Base-by-base conservation (phyloP, 2,888 invertebrate genomes). In the Phortica okadai region DNA sequence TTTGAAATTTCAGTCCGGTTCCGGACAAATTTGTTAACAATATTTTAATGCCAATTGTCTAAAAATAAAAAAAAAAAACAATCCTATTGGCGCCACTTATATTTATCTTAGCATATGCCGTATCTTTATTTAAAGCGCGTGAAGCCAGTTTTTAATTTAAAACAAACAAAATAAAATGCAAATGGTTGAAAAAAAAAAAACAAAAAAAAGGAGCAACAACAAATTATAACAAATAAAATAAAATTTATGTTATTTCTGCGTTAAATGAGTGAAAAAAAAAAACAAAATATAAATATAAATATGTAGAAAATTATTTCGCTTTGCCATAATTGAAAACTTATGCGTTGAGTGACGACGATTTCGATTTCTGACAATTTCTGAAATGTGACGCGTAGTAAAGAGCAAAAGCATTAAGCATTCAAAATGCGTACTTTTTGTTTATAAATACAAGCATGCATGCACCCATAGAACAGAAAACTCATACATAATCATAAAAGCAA, bases 361-460 rank as follows among this genome's bases (percentile, higher is more conserved):
- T 42, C 6, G 66, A 42, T 66, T 41, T 66, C 42, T 54, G 54
- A 54, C 54, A 59, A 59, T 59, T 54, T 50, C 14, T 54, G 44
- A 44, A 69, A 69, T 69, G 44, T 69, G 70, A 54, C 54, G 70
- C 80, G 87, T 76, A 76, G 74, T 74, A 78, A 78, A 79, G 78
- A 77, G 77, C 33, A 33, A 33, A 50, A 67, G 75, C 76, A 81
- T 81, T 87, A 73, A 58, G 77, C 79, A 87, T 85, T 87, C 85
- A 82, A 79, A 78, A 78, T 78, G 81, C 82, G 81, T 84, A 54
- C 8, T 62, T 77, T 85, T 85, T 88, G 85, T 88, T 88, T 85
- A 86, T 87, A 85, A 85, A 86, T 80, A 81, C 76, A 78, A 79
- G 41, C 62, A 75, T 76, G 66, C 25, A 14, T 21, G 21, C 21